These are phyloP conservation scores for Semicossyphus pulcher DNA, from an alignment of 2,113 vertebrate genomes.

Conservation along the genomic window DNA sequence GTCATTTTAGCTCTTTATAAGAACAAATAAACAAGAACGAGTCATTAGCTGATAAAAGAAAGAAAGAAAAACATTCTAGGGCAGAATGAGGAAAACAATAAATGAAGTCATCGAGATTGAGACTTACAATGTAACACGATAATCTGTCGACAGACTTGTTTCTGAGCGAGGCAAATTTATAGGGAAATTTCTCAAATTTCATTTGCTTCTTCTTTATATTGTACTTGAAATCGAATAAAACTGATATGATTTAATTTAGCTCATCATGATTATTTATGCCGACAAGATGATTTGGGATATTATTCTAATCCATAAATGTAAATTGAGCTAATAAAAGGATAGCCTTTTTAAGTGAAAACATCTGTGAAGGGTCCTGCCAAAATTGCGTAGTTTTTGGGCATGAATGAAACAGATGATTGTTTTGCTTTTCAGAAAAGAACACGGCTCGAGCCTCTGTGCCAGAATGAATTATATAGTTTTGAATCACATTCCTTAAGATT, in stretches of 20 bases:
- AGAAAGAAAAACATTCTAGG: constrained; percentile 5
- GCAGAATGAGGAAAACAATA: constrained; percentile 21
- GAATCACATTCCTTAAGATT: background rate
- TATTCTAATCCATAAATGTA: constrained; percentile 33
- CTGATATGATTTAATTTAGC: background rate
- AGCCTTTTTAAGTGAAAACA: constrained; percentile 41
- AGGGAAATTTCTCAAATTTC: constrained; percentile 1
- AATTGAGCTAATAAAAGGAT: constrained; percentile 10
- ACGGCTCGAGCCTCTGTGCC: background rate
- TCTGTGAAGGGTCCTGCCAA: constrained; percentile 29
- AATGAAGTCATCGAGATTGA: background rate
- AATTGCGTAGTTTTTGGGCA: constrained; percentile 16
- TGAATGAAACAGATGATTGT: constrained; percentile 28
- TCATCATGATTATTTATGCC: constrained; percentile 15
- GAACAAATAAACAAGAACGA: constrained; percentile 32
- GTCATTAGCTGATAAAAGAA: constrained; percentile 5
- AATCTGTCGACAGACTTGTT: background rate
- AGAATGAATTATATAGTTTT: background rate
- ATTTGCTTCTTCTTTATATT: too few species aligned
- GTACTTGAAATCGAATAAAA: background rate
- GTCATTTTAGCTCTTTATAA: constrained; percentile 45
- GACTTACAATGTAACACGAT: background rate
- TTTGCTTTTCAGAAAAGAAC: constrained; percentile 9
- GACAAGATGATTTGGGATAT: constrained; percentile 23
- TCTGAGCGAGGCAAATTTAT: background rate